Conservation (phyloP, 2,888 invertebrate species). For the Leucozona laternaria region DNA sequence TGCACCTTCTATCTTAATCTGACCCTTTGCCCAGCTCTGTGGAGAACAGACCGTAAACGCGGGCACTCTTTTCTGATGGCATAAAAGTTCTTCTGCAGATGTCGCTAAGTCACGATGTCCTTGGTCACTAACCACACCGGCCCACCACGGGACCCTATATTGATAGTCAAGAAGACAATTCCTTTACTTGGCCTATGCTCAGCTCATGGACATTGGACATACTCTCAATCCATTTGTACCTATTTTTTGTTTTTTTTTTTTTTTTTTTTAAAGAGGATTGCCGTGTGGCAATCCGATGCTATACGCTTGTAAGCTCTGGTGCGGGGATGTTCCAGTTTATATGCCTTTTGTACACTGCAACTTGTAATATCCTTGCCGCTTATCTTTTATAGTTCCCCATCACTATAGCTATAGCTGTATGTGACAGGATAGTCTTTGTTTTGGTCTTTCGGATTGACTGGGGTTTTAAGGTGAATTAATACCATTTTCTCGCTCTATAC, state of each 20-base stretch:
- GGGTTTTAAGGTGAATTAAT: slow-evolving; percentile 59
- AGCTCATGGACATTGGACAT: slow-evolving; percentile 5
- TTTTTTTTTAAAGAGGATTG: slow-evolving; percentile 39
- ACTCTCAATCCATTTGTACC: slow-evolving; percentile 49
- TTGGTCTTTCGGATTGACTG: slow-evolving; percentile 36
- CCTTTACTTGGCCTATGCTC: slow-evolving; percentile 34
- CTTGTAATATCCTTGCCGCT: slow-evolving; percentile 56
- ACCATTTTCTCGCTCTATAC: slow-evolving; percentile 44
- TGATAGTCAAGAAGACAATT: slow-evolving; percentile 37
- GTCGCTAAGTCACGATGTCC: slow-evolving; percentile 76
- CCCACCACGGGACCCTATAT: background rate
- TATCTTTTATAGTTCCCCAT: slow-evolving; percentile 47
- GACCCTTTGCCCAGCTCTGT: slow-evolving; percentile 51
- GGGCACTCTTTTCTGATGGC: slow-evolving; percentile 2
- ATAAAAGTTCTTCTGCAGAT: slow-evolving; percentile 50
- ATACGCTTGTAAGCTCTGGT: slow-evolving; percentile 12
- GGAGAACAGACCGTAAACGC: background rate
- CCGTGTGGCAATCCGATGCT: slow-evolving; percentile 2
- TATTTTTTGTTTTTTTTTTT: too few species aligned
- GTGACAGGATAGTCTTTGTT: slow-evolving; percentile 38
- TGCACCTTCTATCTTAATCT: slow-evolving; percentile 71
- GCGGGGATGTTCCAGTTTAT: slow-evolving; percentile 62
- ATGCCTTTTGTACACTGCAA: slow-evolving; percentile 45
- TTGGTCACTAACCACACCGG: slow-evolving; percentile 72
- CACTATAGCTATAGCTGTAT: background rate